Base-by-base conservation (phyloP, 2,113 vertebrate genomes). In the Plestiodon gilberti region DNA sequence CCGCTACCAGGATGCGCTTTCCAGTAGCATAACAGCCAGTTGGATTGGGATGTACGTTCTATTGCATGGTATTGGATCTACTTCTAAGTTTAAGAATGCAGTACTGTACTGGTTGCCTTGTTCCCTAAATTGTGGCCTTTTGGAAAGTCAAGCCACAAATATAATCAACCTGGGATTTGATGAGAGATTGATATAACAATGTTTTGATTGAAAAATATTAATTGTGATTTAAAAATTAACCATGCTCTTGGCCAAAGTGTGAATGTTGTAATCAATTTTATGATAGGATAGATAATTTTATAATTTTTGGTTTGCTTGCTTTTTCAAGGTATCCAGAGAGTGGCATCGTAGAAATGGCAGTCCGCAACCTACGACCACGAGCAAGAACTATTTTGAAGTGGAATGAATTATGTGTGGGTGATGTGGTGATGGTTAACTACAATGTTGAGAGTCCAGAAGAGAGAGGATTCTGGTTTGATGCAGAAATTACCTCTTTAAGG, bases 381-480 rank as follows among this genome's bases (percentile, higher is more conserved):
- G 98, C 98, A 89, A 96, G 98, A 92, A 98, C 97, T 22, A 93
- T 96, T 90, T 96, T 98, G 89, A 96, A 96, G 78, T 99, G 97
- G 96, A 98, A 97, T 87, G 97, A 98, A 94, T 96, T 99, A 59
- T 94, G 95, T 90, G 95, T 97, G 65, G 98, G 98, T 79, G 97
- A 97, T 94, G 90, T 90, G 13, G 97, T 99, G 86, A 98, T 99
- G 97, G 97, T 98, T 91, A 99, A 98, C 95, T 99, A 99, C 96
- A 99, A 99, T 93, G 96, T 99, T 92, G 99, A 99, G 95, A 97
- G 96, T 7, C 98, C 99, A 22, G 97, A 98, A 86, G 98, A 99
- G 95, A 97, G 99, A 95, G 99, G 99, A 91, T 99, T 99, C 94
- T 99, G 99, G 99, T 99, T 98, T 90, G 98, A 99, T 89, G 98